Conservation (phyloP, 2,888 invertebrate genomes). For the Bombylius major region DNA sequence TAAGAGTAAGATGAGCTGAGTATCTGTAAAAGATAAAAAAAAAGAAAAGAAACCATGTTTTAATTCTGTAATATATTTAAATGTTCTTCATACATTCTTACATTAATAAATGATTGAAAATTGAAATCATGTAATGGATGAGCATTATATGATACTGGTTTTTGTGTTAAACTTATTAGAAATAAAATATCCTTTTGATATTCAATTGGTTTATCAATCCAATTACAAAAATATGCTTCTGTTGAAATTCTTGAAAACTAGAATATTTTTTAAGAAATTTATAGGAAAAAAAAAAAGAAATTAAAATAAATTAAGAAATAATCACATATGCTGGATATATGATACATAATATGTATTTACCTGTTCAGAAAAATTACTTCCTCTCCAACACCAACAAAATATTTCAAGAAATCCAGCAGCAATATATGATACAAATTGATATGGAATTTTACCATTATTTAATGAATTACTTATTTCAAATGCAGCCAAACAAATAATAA, state of each 20-base stretch:
- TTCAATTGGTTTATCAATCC: constrained; percentile 18
- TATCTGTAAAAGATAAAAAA: too few relatives aligned
- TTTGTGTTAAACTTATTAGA: constrained; percentile 25
- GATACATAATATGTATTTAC: too few relatives aligned
- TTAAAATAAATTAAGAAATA: not conserved
- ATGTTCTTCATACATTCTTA: constrained; percentile 12
- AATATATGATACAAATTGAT: constrained; percentile 25
- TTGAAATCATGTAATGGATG: constrained; percentile 24
- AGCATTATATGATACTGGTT: constrained; percentile 23
- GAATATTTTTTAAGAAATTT: not conserved
- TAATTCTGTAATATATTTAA: not conserved
- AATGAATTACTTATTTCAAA: constrained; percentile 24
- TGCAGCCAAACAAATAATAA: constrained; percentile 26
- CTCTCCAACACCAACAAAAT: constrained; percentile 26
- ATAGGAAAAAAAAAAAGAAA: not conserved
- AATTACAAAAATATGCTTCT: constrained; percentile 12
- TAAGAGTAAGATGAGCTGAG: too few relatives aligned
- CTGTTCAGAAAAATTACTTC: constrained; percentile 18
- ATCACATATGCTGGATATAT: too few relatives aligned
- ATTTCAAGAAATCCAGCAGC: constrained; percentile 23
- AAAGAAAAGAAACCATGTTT: not conserved
- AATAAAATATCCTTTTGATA: constrained; percentile 24
- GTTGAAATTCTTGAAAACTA: constrained; percentile 23
- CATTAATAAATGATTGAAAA: constrained; percentile 25
- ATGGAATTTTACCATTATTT: constrained; percentile 20